Conservation (phyloP, 92 coral and sea anemone species). For the Porites evermanni region DNA sequence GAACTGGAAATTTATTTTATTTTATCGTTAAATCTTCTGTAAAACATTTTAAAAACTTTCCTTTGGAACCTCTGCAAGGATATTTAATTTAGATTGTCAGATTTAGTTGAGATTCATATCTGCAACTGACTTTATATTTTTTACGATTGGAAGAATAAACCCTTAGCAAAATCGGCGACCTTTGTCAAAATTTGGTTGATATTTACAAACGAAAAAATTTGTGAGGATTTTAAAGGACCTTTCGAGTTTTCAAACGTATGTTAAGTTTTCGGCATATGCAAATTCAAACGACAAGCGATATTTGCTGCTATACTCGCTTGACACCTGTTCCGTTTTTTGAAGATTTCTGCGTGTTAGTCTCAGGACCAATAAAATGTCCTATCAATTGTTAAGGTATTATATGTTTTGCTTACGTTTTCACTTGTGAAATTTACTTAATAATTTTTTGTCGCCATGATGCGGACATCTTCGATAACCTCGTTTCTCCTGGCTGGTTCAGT, state of each 20-base stretch:
- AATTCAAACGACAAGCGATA: not conserved
- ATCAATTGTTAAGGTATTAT: not conserved
- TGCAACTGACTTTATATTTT: too few relatives aligned
- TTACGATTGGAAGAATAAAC: too few relatives aligned
- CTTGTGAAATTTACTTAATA: not conserved
- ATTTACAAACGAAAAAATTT: not conserved
- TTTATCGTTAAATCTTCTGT: too few relatives aligned
- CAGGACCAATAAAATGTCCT: not conserved
- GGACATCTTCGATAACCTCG: not conserved
- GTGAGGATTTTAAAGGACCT: not conserved
- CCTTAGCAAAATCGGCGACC: too few relatives aligned
- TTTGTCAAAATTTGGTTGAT: not conserved
- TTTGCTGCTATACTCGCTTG: not conserved
- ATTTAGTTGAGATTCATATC: too few relatives aligned
- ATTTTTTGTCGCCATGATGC: too few relatives aligned
- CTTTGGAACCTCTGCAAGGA: too few relatives aligned
- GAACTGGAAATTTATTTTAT: too few relatives aligned
- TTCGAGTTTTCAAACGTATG: not conserved
- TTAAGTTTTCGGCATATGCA: not conserved
- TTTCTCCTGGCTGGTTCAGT: not conserved
- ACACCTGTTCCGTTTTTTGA: conserved; percentile 5
- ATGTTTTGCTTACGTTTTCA: not conserved
- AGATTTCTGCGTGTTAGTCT: not conserved
- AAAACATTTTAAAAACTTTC: too few relatives aligned
- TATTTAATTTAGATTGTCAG: too few relatives aligned